phyloP scores from a whole-genome alignment of 2,113 vertebrate genomes.

The Scytalopus superciliaris region DNA sequence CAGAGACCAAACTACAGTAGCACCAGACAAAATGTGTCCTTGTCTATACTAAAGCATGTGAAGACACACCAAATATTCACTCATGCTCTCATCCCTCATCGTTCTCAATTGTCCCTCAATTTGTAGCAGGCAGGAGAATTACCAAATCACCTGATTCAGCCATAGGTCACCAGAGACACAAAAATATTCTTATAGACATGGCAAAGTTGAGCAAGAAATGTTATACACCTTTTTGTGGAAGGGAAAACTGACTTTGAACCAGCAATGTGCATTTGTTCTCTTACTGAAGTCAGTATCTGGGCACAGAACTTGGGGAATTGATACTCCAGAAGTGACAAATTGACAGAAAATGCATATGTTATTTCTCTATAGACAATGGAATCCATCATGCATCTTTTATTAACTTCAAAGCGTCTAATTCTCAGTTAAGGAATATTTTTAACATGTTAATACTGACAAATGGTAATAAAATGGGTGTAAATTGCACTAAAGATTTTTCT shows the following conservation, averaged over 20 bases:
- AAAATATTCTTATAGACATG: not conserved
- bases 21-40: not conserved
- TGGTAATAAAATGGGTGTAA: not conserved
- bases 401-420: not conserved
- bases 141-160: not conserved
- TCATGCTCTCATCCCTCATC: not conserved
- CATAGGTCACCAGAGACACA: not conserved
- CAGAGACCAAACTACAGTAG: not conserved
- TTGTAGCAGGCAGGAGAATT: not conserved
- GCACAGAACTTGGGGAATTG: not conserved
- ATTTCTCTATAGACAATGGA: not conserved
- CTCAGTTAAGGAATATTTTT: not conserved
- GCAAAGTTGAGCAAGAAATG: not conserved
- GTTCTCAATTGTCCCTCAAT: not conserved
- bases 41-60: not conserved
- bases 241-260: not conserved
- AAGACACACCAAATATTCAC: not conserved
- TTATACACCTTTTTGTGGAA: not conserved
- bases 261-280: not conserved
- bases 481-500: not conserved
- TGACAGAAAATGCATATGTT: not conserved
- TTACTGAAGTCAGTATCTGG: not conserved
- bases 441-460: not conserved
- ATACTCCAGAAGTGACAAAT: not conserved
- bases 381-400: not conserved